Conservation (phyloP, 2,888 invertebrate genomes). For the Anarsia innoxiella region DNA sequence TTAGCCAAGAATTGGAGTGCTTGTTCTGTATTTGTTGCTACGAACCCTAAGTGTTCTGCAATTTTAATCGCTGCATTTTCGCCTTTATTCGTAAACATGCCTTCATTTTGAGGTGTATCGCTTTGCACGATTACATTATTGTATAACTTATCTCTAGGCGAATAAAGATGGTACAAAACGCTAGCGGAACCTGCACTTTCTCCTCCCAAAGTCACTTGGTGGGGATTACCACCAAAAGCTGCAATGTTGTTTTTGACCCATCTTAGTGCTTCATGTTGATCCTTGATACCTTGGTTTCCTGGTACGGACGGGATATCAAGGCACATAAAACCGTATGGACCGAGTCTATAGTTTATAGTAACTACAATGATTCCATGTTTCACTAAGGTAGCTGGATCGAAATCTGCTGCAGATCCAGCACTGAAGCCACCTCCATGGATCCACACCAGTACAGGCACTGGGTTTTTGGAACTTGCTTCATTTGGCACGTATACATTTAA, state of each 20-base stretch:
- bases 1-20: constrained; percentile 44
- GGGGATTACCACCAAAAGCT: constrained; percentile 61
- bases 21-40: constrained; percentile 40
- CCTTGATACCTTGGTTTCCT: constrained; percentile 64
- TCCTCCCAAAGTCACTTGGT: constrained; percentile 57
- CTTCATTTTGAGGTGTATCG: constrained; percentile 53
- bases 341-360: constrained; percentile 59
- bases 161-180: constrained; percentile 51
- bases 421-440: constrained; percentile 57
- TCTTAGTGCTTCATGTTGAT: constrained; percentile 49
- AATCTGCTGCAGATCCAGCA: constrained; percentile 41
- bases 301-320: constrained; percentile 48
- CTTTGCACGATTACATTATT: constrained; percentile 56
- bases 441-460: constrained; percentile 60
- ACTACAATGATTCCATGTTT: constrained; percentile 53
- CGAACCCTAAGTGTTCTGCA: constrained; percentile 47
- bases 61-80: constrained; percentile 45
- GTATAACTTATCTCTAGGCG: constrained; percentile 53
- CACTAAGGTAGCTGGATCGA: constrained; percentile 43
- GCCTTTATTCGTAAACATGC: constrained; percentile 50
- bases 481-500: constrained; percentile 75
- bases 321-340: constrained; percentile 64
- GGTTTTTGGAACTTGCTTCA: constrained; percentile 43
- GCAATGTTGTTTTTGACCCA: constrained; percentile 58
- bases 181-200: constrained; percentile 57